Percentiles rank a stretch among this genome's conserved stretches.
Conservation (phyloP, 2,113 vertebrate species). For the Pangasianodon hypophthalmus region DNA sequence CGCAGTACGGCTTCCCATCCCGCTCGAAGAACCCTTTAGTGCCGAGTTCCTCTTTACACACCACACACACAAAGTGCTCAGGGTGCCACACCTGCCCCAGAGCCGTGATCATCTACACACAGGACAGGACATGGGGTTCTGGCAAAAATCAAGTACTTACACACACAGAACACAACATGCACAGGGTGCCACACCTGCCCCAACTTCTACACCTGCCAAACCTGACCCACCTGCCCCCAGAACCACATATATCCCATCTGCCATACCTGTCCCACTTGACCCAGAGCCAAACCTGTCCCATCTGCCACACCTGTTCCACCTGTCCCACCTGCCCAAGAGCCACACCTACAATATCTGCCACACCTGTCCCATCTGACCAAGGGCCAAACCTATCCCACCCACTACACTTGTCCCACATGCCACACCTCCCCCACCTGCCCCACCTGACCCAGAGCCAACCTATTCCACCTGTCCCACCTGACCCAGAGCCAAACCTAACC, state of each 20-base stretch:
- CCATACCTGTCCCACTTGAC: neutral
- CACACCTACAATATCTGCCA: neutral
- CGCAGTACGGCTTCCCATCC: conserved; percentile 78
- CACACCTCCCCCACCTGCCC: neutral
- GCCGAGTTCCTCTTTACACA: conserved; percentile 79
- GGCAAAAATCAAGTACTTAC: neutral
- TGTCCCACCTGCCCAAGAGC: neutral
- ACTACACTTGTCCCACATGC: neutral
- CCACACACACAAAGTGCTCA: conserved; percentile 83
- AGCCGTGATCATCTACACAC: conserved; percentile 80
- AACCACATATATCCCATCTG: neutral
- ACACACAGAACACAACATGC: neutral
- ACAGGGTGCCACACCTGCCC: neutral
- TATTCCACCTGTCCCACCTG: neutral
- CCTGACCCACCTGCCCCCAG: neutral
- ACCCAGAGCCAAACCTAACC: neutral
- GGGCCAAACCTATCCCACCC: neutral
- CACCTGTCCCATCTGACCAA: neutral
- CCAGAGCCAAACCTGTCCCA: neutral
- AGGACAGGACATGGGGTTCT: neutral
- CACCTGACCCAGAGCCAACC: neutral
- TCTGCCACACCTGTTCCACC: neutral
- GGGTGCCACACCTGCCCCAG: conserved; percentile 87
- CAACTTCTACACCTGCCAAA: neutral
- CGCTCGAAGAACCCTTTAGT: conserved; percentile 81